phyloP scores from a whole-genome alignment of 2,797 vertebrate species.

The Holocentrus rufus region DNA sequence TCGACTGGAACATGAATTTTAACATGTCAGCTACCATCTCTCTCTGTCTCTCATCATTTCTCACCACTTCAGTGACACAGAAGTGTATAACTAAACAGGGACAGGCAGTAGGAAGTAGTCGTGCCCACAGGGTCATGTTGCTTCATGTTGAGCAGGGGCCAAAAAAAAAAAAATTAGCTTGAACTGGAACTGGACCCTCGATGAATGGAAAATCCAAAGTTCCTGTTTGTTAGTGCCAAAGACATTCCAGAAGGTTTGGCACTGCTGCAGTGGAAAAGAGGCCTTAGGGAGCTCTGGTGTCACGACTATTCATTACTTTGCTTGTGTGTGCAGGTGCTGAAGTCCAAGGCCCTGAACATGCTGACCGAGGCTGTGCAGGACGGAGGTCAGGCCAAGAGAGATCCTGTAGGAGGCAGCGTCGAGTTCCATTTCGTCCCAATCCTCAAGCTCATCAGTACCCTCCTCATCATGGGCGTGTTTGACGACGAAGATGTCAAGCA shows the following conservation, averaged over 20 bases:
- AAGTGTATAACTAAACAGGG: too few relatives aligned
- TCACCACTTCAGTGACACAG: too few relatives aligned
- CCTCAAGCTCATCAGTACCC: constrained; percentile 92
- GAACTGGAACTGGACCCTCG: too few relatives aligned
- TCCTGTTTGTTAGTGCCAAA: too few relatives aligned
- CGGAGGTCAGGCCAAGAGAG: constrained; percentile 91
- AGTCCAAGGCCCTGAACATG: constrained; percentile 90
- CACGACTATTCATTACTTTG: constrained; percentile 19
- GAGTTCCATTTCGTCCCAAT: constrained; percentile 96
- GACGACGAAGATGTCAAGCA: constrained; percentile 89
- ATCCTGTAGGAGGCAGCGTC: constrained; percentile 94
- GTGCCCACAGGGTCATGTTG: too few relatives aligned
- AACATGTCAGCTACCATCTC: too few relatives aligned
- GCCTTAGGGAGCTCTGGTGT: not conserved
- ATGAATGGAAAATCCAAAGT: not conserved
- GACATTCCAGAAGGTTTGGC: too few relatives aligned
- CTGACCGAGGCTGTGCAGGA: constrained; percentile 92
- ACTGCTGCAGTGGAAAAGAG: not conserved
- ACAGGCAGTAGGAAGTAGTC: too few relatives aligned
- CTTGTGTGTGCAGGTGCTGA: constrained; percentile 77
- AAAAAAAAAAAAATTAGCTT: too few relatives aligned
- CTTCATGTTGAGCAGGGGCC: too few relatives aligned
- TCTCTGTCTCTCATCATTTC: too few relatives aligned
- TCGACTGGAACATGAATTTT: too few relatives aligned
- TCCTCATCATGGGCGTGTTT: constrained; percentile 93